Conservation (phyloP, 2,797 vertebrate genomes). For the Apogon talboti region DNA sequence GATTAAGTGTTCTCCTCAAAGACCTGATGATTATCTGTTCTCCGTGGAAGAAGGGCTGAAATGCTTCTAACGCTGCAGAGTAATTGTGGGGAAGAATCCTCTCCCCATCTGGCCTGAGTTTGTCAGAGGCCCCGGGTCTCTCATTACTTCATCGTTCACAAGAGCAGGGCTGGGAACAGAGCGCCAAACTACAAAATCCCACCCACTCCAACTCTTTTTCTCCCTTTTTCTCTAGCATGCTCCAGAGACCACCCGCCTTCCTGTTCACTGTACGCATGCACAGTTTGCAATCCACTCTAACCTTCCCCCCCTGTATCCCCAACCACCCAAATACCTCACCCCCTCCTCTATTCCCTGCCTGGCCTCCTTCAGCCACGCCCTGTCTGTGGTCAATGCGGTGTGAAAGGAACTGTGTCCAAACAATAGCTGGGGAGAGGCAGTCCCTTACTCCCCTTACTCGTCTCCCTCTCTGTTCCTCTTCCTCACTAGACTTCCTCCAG, state of each 20-base stretch:
- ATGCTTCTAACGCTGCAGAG: conserved; percentile 59
- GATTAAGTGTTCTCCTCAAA: conserved; percentile 63
- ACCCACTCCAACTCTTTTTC: conserved; percentile 61
- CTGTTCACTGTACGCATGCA: conserved; percentile 62
- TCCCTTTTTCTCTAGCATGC: conserved; percentile 37
- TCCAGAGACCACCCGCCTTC: conserved; percentile 73
- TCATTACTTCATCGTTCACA: conserved; percentile 75
- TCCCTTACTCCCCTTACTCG: conserved; percentile 34
- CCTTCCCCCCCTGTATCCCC: conserved; percentile 54
- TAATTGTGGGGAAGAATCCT: conserved; percentile 72
- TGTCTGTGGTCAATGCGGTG: conserved; percentile 80
- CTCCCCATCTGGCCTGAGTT: conserved; percentile 83
- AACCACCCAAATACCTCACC: conserved; percentile 38
- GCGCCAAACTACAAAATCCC: conserved; percentile 60
- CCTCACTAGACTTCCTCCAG: conserved; percentile 64
- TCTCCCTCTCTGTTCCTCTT: conserved; percentile 55
- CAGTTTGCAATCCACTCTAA: conserved; percentile 53
- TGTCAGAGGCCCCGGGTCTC: conserved; percentile 75
- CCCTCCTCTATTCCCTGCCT: conserved; percentile 53
- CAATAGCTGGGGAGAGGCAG: conserved; percentile 73
- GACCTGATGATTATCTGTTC: conserved; percentile 61
- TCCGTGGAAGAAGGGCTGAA: conserved; percentile 48
- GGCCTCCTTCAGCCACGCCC: conserved; percentile 74
- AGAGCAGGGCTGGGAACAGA: conserved; percentile 56
- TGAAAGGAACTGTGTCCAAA: conserved; percentile 81